Evolutionary conservation across 2,888 invertebrate species (phyloP).

Genomic region (Pheosia gnoma): DNA sequence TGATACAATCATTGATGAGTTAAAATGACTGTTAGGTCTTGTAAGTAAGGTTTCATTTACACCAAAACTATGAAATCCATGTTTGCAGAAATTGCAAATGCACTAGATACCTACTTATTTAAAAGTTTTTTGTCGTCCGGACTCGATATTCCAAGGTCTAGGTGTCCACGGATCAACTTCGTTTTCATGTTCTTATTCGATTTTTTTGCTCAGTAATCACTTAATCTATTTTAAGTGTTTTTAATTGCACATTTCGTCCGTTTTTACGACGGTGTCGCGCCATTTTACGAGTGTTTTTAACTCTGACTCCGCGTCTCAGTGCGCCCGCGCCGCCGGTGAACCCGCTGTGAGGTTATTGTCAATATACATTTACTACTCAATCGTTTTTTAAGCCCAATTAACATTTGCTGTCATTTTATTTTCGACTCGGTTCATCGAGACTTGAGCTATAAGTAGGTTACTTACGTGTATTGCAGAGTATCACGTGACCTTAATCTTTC

Average conservation of each 20-base stretch:
- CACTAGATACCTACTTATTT: constrained; percentile 10
- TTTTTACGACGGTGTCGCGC: constrained; percentile 56
- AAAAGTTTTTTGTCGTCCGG: constrained; percentile 32
- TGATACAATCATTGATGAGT: constrained; percentile 3
- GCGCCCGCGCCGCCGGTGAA: constrained; percentile 11
- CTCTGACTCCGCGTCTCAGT: constrained; percentile 30
- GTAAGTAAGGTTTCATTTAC: constrained; percentile 14
- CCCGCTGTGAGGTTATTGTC: constrained; percentile 38
- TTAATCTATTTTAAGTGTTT: constrained; percentile 73
- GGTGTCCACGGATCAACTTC: constrained; percentile 27
- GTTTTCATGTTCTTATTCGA: constrained; percentile 40
- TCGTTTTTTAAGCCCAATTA: constrained; percentile 43
- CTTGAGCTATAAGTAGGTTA: constrained; percentile 23
- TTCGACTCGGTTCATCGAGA: constrained; percentile 20
- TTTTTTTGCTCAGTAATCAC: constrained; percentile 56
- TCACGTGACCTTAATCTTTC: constrained; percentile 29
- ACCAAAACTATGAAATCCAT: constrained; percentile 10
- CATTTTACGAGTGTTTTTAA: constrained; percentile 52
- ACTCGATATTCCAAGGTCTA: constrained; percentile 53
- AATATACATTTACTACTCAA: constrained; percentile 47
- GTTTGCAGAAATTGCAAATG: constrained; percentile 33
- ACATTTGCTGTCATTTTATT: constrained; percentile 40
- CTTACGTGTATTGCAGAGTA: constrained; percentile 9
- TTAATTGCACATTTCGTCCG: constrained; percentile 60
- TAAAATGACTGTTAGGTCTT: constrained; percentile 19